Base-by-base conservation (phyloP, 2,888 invertebrate genomes). In the Drosophila colorata region DNA sequence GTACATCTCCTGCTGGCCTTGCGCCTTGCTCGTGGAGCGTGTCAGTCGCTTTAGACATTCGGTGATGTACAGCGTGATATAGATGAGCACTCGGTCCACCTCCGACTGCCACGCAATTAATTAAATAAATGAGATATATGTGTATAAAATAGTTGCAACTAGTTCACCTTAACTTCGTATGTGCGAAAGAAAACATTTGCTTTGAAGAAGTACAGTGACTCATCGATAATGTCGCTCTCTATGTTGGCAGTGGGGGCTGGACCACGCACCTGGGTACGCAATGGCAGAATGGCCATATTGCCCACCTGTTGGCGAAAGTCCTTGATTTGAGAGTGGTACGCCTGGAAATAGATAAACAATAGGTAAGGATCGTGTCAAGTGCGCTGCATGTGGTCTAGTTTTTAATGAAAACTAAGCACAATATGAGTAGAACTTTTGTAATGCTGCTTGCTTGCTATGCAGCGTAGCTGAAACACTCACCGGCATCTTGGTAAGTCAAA, bases 181-280 rank as follows among this genome's bases (percentile, higher is more conserved):
- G 98, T 99, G 80, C 99, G 95, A 92, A 99, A 99, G 93, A 99
- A 99, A 0, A 99, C 98, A 93, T 99, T 99, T 0, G 99, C 99
- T 93, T 98, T 99, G 93, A 99, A 99, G 92, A 95, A 99, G 90
- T 96, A 97, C 35, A 99, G 94, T 55, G 99, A 97, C 94, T 99
- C 99, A 92, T 99, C 99, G 80, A 99, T 96, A 74, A 99, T 97
- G 92, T 99, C 99, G 78, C 94, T 94, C 44, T 96, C 96, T 55
- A 95, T 94, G 67, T 93, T 94, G n/a, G 93, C 93, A 55, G 93
- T 93, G 9, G 97, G 97, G 6, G 99, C 98, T 33, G 99, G 99
- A 7, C 99, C 99, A 83, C 98, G 95, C 90, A 95, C 97, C 87
- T 96, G 95, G 0, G 99, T 99, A 78, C 96, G 95, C 53, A 99